Percentiles rank a stretch among this genome's conserved stretches.
Conservation (phyloP, 1,140 invertebrate species). For the Cecropterus lyciades region DNA sequence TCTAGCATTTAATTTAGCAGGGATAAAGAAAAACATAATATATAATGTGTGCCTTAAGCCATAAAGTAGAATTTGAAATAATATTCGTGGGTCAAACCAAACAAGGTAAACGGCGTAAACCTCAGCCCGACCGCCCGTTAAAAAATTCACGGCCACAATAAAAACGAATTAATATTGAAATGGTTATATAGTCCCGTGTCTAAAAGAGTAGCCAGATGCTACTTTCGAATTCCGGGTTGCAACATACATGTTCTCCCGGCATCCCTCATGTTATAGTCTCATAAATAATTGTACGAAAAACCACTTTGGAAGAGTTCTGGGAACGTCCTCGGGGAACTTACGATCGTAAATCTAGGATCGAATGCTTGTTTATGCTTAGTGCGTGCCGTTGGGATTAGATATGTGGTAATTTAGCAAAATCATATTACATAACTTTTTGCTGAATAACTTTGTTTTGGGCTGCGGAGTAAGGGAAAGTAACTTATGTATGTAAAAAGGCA, state of each 20-base stretch:
- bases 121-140: neutral
- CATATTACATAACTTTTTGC: slow-evolving; percentile 17
- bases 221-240: slow-evolving; percentile 11
- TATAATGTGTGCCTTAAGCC: no score
- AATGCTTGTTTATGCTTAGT: slow-evolving; percentile 33
- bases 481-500: neutral
- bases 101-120: no score
- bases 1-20: no score
- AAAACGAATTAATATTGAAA: slow-evolving; percentile 8
- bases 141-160: neutral
- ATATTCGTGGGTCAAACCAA: no score
- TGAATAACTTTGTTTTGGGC: slow-evolving; percentile 21
- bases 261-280: slow-evolving; percentile 30
- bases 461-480: slow-evolving; percentile 1
- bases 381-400: slow-evolving; percentile 31
- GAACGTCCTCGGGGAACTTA: slow-evolving; percentile 23
- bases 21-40: no score
- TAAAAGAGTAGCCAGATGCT: neutral
- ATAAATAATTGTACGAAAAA: slow-evolving; percentile 36
- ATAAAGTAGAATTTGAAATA: no score
- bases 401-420: slow-evolving; percentile 27
- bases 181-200: neutral
- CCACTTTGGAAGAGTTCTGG: slow-evolving; percentile 27
- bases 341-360: slow-evolving; percentile 26
- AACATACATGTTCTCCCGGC: slow-evolving; percentile 15